Evolutionary conservation across 2,113 vertebrate genomes (phyloP).

Genomic region (Benitochromis conjunctus): DNA sequence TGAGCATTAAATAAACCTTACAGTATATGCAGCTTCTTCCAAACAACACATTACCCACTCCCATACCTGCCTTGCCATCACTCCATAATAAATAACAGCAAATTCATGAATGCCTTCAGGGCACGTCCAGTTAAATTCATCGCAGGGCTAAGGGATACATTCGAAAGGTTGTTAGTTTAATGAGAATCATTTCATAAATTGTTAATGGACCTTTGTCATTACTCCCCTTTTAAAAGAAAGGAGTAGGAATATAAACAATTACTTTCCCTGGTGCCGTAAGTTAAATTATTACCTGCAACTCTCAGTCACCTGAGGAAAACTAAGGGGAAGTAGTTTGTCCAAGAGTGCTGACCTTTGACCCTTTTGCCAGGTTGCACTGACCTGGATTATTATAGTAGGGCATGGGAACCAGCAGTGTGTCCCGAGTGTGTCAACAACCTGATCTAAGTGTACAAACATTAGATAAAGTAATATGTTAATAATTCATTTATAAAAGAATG

Average conservation of each 20-base stretch:
- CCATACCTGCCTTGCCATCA: neutral
- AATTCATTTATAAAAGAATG: neutral
- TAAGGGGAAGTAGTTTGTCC: neutral
- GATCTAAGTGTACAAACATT: conserved; percentile 22
- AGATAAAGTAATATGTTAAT: conserved; percentile 15
- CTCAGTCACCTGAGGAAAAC: conserved; percentile 6
- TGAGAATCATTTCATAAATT: neutral
- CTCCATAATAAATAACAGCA: neutral
- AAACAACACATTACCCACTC: neutral
- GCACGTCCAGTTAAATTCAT: neutral
- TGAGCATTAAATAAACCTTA: neutral
- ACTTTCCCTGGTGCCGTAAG: neutral
- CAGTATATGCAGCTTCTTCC: neutral
- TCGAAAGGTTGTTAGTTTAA: conserved; percentile 19
- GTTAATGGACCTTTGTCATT: neutral
- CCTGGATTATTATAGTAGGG: conserved; percentile 30
- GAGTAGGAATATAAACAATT: neutral
- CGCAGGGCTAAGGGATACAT: neutral
- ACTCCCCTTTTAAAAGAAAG: neutral
- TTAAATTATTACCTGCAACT: neutral
- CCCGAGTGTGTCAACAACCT: conserved; percentile 38
- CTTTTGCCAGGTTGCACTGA: conserved; percentile 25
- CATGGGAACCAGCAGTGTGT: conserved; percentile 41
- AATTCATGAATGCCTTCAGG: neutral
- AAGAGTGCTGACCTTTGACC: conserved; percentile 37